Base-by-base conservation (phyloP, 2,888 invertebrate species). In the Drosophila bunnanda region DNA sequence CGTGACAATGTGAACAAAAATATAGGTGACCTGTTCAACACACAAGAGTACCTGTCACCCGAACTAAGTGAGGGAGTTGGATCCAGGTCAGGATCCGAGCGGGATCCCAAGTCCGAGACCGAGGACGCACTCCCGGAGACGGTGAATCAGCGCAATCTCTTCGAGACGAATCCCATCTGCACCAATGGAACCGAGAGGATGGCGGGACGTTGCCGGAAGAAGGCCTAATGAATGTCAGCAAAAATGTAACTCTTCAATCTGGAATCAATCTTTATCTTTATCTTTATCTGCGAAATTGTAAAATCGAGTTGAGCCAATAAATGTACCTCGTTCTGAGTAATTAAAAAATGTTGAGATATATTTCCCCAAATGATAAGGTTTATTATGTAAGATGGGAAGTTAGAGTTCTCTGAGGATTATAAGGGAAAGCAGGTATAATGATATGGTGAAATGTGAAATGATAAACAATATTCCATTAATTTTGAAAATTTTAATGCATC, bases 171-270 rank as follows among this genome's bases (percentile, higher is more conserved):
- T 3, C 78, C 78, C 4, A 59, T 70, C 15, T 90, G 91, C 28
- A 34, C 30, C 39, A n/a, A 32, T 22, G 52, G 52, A 22, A 53
- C 52, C 34, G 36, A 32, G 15, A 50, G 1, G 17, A 44, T 0
- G 88, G 82, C 5, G 38, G 54, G 9, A 6, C 79, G 56, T 13
- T 90, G 90, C 53, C 90, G 90, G 8, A 28, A 39, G 2, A 50
- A 6, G 1, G 89, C 71, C 9, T 89, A 80, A 68, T 9, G 4
- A n/a, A 22, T 22, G 6, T 12, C 43, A 9, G n/a, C 39, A 30
- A 9, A 15, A 22, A 32, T 32, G 32, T 20, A 32, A 32, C 20
- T 9, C 20, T 20, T 2, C 1, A 32, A 20, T 15, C 32, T 15
- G 9, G 9, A 32, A 32, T n/a, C 20, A 15, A 10, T 20, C 12